Evolutionary conservation across 2,797 vertebrate species (phyloP).

Genomic region (Hyperoplus lanceolatus): DNA sequence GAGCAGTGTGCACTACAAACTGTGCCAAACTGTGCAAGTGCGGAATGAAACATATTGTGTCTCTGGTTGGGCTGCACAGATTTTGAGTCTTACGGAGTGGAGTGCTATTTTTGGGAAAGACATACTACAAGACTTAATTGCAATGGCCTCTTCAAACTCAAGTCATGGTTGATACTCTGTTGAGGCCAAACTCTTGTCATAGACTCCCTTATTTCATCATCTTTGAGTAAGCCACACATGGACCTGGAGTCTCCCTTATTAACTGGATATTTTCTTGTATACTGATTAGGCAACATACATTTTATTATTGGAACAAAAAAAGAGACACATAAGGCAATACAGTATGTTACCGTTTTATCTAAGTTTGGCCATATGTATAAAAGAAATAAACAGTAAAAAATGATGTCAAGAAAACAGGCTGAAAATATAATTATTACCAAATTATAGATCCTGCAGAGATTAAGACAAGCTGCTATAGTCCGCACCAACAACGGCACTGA

Average conservation of each 20-base stretch:
- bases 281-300: conserved; percentile 1
- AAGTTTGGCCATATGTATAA: conserved; percentile 1
- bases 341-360: conserved; percentile 9
- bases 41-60: no score
- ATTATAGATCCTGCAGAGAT: neutral
- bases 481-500: conserved; percentile 20
- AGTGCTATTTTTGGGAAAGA: no score
- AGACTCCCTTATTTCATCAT: neutral
- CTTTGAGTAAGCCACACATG: neutral
- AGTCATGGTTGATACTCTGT: neutral
- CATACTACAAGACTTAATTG: no score
- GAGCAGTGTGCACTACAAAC: no score
- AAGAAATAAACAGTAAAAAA: conserved; percentile 27
- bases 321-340: conserved; percentile 11
- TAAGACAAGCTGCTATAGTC: conserved; percentile 36
- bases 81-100: no score
- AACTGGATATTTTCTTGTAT: neutral
- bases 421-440: conserved; percentile 5
- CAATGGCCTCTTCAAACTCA: neutral
- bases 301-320: neutral
- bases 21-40: no score
- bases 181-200: neutral
- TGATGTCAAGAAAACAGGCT: neutral
- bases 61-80: no score
- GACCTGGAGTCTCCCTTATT: neutral